Evolutionary conservation across 2,888 invertebrate species (phyloP).

Genomic region (Chrysopilus asiliformis): DNA sequence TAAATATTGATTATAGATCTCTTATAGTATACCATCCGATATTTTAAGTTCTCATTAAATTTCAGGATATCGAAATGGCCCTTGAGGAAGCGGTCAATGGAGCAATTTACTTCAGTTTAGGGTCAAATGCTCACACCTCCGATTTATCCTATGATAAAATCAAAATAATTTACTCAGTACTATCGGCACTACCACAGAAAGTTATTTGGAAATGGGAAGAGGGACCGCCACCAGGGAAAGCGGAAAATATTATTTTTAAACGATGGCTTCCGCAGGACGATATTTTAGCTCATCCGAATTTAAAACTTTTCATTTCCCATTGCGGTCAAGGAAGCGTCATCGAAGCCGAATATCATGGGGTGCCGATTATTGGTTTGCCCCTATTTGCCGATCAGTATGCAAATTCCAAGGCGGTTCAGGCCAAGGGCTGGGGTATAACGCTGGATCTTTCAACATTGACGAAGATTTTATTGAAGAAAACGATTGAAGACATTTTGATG

Average conservation of each 20-base stretch:
- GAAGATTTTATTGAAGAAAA: constrained; percentile 11
- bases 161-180: constrained; percentile 40
- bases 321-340: constrained; percentile 51
- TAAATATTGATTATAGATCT: no score
- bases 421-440: constrained; percentile 19
- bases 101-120: constrained; percentile 26
- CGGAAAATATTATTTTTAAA: constrained; percentile 42
- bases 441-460: constrained; percentile 16
- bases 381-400: constrained; percentile 23
- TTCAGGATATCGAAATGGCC: constrained; percentile 1
- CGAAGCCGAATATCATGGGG: constrained; percentile 47
- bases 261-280: constrained; percentile 60
- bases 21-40: no score
- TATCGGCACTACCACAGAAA: constrained; percentile 42
- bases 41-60: not conserved
- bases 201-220: constrained; percentile 51
- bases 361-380: constrained; percentile 37
- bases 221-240: constrained; percentile 41
- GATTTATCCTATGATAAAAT: constrained; percentile 39
- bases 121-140: constrained; percentile 42
- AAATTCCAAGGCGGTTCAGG: constrained; percentile 18
- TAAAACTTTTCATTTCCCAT: constrained; percentile 49
- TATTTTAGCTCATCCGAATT: constrained; percentile 46
- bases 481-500: constrained; percentile 19
- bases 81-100: constrained; percentile 2